Evolutionary conservation across 2,113 vertebrate genomes (phyloP).

Genomic region (Calypte anna): DNA sequence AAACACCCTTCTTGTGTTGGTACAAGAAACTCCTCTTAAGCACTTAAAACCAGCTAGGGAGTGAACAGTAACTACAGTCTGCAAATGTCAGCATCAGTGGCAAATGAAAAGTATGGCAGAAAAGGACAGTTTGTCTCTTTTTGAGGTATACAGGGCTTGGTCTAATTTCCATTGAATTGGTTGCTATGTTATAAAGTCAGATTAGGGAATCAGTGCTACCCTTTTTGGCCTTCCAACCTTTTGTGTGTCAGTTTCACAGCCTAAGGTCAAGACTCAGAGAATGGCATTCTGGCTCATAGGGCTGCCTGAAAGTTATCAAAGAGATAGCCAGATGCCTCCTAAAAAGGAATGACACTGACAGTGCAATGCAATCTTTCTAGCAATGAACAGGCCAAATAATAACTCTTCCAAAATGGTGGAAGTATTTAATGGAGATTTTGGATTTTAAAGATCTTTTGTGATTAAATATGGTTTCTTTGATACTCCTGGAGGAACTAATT

Average conservation of each 20-base stretch:
- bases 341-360: not conserved
- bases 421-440: not conserved
- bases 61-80: constrained; percentile 44
- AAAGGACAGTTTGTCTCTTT: not conserved
- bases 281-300: not conserved
- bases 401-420: not conserved
- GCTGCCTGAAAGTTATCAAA: not conserved
- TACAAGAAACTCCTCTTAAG: constrained; percentile 34
- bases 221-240: not conserved
- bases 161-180: not conserved
- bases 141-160: not conserved
- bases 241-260: not conserved
- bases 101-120: not conserved
- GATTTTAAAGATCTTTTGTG: not conserved
- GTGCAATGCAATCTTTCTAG: not conserved
- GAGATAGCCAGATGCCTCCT: not conserved
- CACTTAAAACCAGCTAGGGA: not conserved
- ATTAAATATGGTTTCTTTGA: not conserved
- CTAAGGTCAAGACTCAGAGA: not conserved
- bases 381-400: not conserved
- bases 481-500: not conserved
- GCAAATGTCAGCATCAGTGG: not conserved
- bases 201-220: not conserved
- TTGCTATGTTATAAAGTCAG: not conserved
- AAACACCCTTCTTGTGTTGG: constrained; percentile 33